These are phyloP conservation scores for Myiopsitta monachus DNA, from an alignment of 2,113 vertebrate genomes.

Conservation along the genomic window DNA sequence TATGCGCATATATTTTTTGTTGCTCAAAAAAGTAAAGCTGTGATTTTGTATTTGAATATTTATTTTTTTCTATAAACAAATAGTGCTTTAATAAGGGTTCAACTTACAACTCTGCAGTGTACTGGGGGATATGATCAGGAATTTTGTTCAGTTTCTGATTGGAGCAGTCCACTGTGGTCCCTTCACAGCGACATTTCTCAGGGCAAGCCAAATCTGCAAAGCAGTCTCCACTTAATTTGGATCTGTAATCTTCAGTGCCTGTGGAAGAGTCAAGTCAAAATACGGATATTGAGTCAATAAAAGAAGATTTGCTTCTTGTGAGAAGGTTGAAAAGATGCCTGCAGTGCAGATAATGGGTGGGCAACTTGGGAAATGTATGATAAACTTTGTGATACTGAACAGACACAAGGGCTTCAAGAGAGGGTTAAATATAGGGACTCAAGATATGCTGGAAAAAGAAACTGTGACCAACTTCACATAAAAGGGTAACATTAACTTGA, in stretches of 20 bases:
- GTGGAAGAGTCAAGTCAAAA: conserved; percentile 71
- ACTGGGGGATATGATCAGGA: conserved; percentile 95
- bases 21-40: not conserved
- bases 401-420: conserved; percentile 72
- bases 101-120: conserved; percentile 96
- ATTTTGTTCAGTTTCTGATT: conserved; percentile 96
- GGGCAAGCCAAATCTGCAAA: conserved; percentile 96
- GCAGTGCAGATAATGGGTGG: conserved; percentile 67
- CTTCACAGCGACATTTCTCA: conserved; percentile 96
- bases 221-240: conserved; percentile 95
- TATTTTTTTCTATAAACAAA: not conserved
- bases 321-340: conserved; percentile 55
- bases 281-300: conserved; percentile 53
- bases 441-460: conserved; percentile 74
- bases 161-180: conserved; percentile 96
- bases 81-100: not conserved
- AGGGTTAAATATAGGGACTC: conserved; percentile 76
- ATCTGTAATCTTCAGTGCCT: conserved; percentile 98
- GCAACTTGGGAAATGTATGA: conserved; percentile 69
- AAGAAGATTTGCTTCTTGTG: not conserved
- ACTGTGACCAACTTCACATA: conserved; percentile 74
- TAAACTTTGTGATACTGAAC: conserved; percentile 67
- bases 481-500: conserved; percentile 76
- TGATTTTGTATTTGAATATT: not conserved
- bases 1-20: not conserved